Conservation (phyloP, 2,888 invertebrate genomes). For the Syritta pipiens region DNA sequence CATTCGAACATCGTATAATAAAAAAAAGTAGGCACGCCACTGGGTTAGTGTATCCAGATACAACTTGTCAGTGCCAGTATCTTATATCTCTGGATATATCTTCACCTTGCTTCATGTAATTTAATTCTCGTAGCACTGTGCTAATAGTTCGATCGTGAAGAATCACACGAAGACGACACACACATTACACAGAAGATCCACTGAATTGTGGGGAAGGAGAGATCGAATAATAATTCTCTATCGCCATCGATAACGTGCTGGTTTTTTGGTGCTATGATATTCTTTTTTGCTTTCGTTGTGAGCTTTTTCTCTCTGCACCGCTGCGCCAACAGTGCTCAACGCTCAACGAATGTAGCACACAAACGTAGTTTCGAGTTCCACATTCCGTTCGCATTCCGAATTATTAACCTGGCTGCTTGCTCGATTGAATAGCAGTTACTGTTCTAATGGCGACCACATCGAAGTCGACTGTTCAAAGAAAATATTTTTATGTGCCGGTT, state of each 20-base stretch:
- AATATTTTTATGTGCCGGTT: too few relatives aligned
- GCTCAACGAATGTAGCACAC: constrained; percentile 28
- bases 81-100: constrained; percentile 29
- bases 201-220: neutral
- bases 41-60: constrained; percentile 11
- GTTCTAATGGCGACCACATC: too few relatives aligned
- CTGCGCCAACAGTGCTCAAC: constrained; percentile 4
- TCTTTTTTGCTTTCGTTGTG: too few relatives aligned
- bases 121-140: constrained; percentile 42
- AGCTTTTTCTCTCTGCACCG: constrained; percentile 13
- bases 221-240: constrained; percentile 29
- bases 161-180: constrained; percentile 43
- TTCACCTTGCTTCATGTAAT: constrained; percentile 25
- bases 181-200: constrained; percentile 6
- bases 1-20: too few relatives aligned
- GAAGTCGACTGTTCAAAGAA: too few relatives aligned
- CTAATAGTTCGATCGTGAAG: constrained; percentile 59
- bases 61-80: constrained; percentile 31
- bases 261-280: too few relatives aligned
- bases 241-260: constrained; percentile 21
- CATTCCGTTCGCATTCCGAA: constrained; percentile 59
- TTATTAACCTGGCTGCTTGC: constrained; percentile 20
- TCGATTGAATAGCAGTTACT: constrained; percentile 28
- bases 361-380: constrained; percentile 40
- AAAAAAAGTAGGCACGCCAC: too few relatives aligned